phyloP scores from a whole-genome alignment of 2,797 vertebrate species.

The Lithobates pipiens region DNA sequence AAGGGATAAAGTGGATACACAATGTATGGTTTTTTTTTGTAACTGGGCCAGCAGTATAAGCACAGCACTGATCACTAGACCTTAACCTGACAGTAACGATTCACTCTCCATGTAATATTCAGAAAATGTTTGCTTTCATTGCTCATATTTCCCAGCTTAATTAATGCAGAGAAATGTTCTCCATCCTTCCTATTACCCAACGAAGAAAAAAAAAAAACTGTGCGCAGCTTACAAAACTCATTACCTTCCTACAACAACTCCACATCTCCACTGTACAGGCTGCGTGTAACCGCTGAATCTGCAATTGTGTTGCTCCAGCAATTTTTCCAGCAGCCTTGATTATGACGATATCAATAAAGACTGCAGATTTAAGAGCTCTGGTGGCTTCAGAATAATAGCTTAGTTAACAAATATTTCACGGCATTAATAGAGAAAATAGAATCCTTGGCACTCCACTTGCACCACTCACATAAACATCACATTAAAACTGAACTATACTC shows the following conservation, averaged over 20 bases:
- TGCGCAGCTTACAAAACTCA: conserved; percentile 46
- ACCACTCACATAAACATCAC: not conserved
- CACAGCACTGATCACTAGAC: not conserved
- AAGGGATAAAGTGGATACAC: not conserved
- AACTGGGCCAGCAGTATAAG: not conserved
- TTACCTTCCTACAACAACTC: conserved; percentile 53
- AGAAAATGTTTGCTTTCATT: conserved; percentile 1
- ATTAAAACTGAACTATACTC: not conserved
- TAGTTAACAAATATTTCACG: conserved; percentile 55
- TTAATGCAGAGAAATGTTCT: not conserved
- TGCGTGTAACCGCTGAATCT: conserved; percentile 59
- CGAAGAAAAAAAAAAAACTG: conserved; percentile 52
- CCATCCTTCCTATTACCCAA: conserved; percentile 27
- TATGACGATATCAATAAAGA: conserved; percentile 62
- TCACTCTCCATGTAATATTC: not conserved
- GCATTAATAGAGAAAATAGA: conserved; percentile 33
- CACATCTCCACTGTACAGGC: conserved; percentile 47
- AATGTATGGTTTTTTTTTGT: not conserved
- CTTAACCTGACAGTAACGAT: not conserved
- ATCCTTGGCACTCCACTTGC: not conserved
- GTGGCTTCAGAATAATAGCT: conserved; percentile 51
- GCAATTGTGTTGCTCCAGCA: conserved; percentile 62
- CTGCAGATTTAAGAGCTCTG: conserved; percentile 55
- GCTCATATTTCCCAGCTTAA: not conserved
- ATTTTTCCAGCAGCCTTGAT: conserved; percentile 60